phyloP scores from a whole-genome alignment of 2,888 invertebrate genomes.

The Patella ulyssiponensis region DNA sequence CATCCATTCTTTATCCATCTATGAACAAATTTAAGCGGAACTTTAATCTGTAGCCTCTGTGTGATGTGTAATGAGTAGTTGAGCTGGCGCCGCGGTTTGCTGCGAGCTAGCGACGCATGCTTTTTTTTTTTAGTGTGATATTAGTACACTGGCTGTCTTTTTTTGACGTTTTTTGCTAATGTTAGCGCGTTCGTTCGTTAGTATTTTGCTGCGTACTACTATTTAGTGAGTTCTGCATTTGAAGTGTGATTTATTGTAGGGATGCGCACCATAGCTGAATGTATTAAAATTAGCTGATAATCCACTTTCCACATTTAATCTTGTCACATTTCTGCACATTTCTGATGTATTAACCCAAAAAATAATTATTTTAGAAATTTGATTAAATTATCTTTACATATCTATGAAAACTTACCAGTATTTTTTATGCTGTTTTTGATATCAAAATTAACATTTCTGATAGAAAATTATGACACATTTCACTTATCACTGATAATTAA shows the following conservation, averaged over 20 bases:
- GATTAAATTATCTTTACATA: too few relatives aligned
- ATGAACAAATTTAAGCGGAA: too few relatives aligned
- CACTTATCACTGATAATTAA: too few relatives aligned
- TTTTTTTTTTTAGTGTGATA: slow-evolving; percentile 1
- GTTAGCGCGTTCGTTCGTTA: not conserved
- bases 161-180: not conserved
- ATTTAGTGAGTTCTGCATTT: too few relatives aligned
- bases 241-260: not conserved
- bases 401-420: too few relatives aligned
- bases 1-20: too few relatives aligned
- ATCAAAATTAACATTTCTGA: too few relatives aligned
- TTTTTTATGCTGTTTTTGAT: too few relatives aligned
- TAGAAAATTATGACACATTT: too few relatives aligned
- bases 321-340: not conserved
- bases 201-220: slow-evolving; percentile 1
- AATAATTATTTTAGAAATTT: too few relatives aligned
- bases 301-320: slow-evolving; percentile 5
- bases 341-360: not conserved
- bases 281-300: not conserved
- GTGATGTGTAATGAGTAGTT: not conserved
- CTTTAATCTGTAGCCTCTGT: too few relatives aligned
- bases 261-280: not conserved
- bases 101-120: slow-evolving; percentile 9
- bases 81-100: slow-evolving; percentile 1
- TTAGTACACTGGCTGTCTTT: not conserved